A percentile compares a stretch with the other conserved stretches of the same genome.
Conservation (phyloP, 2,888 invertebrate species). For the Acanthosepion pharaonis region DNA sequence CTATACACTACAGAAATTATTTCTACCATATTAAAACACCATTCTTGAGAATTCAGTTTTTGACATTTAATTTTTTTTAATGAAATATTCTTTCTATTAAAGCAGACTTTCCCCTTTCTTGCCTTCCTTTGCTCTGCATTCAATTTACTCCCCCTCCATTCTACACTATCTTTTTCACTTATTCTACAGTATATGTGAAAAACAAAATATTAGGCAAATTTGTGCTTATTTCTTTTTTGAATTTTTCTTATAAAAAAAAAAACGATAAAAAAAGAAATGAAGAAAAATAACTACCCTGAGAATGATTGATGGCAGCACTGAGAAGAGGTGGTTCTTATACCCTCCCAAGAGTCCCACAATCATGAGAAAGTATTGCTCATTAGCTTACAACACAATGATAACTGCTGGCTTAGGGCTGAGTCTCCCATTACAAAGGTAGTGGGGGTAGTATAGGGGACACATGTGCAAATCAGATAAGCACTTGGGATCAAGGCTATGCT, state of each 20-base stretch:
- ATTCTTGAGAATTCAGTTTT: too few species aligned
- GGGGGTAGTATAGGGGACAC: not conserved
- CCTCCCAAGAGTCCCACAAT: slow-evolving; percentile 33
- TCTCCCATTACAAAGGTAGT: not conserved
- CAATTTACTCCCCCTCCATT: not conserved
- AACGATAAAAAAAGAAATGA: not conserved
- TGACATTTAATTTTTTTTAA: too few species aligned
- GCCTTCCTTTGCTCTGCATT: not conserved
- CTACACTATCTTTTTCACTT: not conserved
- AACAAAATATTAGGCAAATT: not conserved
- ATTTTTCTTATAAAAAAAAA: slow-evolving; percentile 9
- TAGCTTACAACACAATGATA: slow-evolving; percentile 33
- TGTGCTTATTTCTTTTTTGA: not conserved
- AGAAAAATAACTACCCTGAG: not conserved
- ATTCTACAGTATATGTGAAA: not conserved
- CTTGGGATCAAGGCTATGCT: not conserved
- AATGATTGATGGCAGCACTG: slow-evolving; percentile 12
- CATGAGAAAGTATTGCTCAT: slow-evolving; percentile 21
- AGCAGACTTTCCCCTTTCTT: not conserved
- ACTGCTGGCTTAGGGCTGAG: slow-evolving; percentile 33
- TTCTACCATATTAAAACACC: not conserved
- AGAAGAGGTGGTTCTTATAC: slow-evolving; percentile 9
- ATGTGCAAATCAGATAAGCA: slow-evolving; percentile 23
- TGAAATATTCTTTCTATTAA: not conserved
- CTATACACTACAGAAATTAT: slow-evolving; percentile 1